Percentiles rank a stretch among this genome's conserved stretches.
Conservation (phyloP, 2,888 invertebrate genomes). For the Proisotoma minuta region DNA sequence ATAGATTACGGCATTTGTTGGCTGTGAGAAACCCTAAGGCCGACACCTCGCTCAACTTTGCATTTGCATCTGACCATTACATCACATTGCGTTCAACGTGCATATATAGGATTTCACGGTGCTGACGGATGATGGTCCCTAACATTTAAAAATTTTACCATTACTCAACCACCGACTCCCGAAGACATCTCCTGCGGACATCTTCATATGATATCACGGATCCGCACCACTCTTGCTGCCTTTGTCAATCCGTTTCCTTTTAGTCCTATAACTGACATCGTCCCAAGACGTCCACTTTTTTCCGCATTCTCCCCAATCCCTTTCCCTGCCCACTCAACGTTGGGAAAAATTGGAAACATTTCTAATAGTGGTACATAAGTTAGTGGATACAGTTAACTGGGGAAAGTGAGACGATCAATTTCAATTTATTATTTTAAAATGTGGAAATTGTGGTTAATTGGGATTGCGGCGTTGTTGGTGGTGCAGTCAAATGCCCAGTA, state of each 20-base stretch:
- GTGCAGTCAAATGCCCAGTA: conserved; percentile 41
- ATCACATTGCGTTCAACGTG: not conserved
- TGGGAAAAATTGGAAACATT: too few species aligned
- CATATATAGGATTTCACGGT: too few species aligned
- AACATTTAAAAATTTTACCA: not conserved
- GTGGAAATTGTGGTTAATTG: not conserved
- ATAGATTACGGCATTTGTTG: conserved; percentile 40
- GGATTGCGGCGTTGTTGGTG: not conserved
- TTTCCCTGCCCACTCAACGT: not conserved
- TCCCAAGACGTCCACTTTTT: not conserved
- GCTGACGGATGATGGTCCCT: not conserved
- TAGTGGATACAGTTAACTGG: not conserved
- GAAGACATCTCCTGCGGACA: not conserved
- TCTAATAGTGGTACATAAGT: too few species aligned
- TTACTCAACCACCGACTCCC: not conserved
- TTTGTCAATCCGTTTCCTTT: not conserved
- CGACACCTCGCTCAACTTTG: conserved; percentile 7
- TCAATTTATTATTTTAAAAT: not conserved
- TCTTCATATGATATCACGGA: too few species aligned
- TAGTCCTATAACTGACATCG: not conserved
- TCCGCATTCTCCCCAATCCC: conserved; percentile 4
- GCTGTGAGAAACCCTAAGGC: conserved; percentile 23
- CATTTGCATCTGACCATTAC: conserved; percentile 6
- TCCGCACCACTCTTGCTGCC: not conserved
- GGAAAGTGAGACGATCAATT: conserved; percentile 24